Evolutionary conservation across 1,140 invertebrate species (phyloP), one percentile per base, ranked within the genome.

Genomic region (Pygmarrhopalites habei): DNA sequence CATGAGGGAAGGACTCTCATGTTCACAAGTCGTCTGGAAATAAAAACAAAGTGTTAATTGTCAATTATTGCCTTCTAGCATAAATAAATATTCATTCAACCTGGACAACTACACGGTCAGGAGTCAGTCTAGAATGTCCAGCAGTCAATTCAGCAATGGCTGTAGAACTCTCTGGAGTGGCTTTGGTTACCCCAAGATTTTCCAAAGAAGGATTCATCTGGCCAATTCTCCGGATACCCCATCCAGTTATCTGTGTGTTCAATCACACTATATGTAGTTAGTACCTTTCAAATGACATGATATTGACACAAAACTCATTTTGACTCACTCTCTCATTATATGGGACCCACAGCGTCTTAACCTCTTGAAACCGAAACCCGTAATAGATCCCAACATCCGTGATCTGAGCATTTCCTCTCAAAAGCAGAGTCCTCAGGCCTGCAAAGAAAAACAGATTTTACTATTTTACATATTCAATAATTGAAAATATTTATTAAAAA

Each of bases 161-260:
- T 15, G 5, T 5, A 35, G 15, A 7, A 15, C 5, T 7, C 5
- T 5, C 15, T 15, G 32, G 21, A 28, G 17, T 47, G 17, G 49
- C 30, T 5, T 28, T 44, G 2, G 25, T 28, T 3, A 60, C 3
- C 25, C 10, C 46, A 19, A 60, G 49, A 19, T 17, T 19, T n/a
- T 60, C 43, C 7, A 60, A 29, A 51, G 43, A 47, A 12, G 58
- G 58, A 23, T 60, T 60, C 17, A 19, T n/a, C 10, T 5, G 5
- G 2, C 44, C 44, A 43, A 60, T n/a, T 60, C 19, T 60, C 46
- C 49, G 19, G 30, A 60, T 51, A 28, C 58, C 58, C 58, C 58
- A 60, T 49, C 25, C 23, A 21, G 58, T 60, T 28, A 60, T 49
- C 58, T 60, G n/a, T 30, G 10, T 30, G n/a, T n/a, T n/a, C n/a